These are phyloP conservation scores for Pasiphila rectangulata DNA, from an alignment of 2,888 invertebrate genomes.

Conservation along the genomic window DNA sequence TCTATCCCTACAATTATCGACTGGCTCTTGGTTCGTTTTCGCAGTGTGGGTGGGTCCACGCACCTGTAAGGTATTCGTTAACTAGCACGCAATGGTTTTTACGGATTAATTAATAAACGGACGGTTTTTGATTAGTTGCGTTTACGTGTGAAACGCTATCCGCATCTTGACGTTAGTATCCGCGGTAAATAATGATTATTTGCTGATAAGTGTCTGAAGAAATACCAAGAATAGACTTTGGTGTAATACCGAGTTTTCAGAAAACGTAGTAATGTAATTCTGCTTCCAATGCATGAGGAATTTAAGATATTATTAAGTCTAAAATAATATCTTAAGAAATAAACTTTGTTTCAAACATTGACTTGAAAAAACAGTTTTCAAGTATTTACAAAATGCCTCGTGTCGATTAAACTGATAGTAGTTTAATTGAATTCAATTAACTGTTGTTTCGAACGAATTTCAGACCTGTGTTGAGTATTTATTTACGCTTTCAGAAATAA, in stretches of 20 bases:
- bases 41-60: constrained; percentile 24
- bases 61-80: constrained; percentile 44
- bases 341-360: too few species aligned
- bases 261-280: too few species aligned
- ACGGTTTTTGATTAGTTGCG: constrained; percentile 43
- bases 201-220: neutral
- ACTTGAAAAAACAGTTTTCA: too few species aligned
- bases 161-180: constrained; percentile 34
- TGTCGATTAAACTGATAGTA: too few species aligned
- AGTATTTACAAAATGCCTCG: neutral
- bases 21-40: constrained; percentile 5
- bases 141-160: constrained; percentile 50
- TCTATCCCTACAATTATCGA: neutral
- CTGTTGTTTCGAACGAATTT: too few species aligned
- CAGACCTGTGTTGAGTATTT: too few species aligned
- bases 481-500: constrained; percentile 8
- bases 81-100: constrained; percentile 42
- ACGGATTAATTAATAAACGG: constrained; percentile 36
- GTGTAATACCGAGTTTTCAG: too few species aligned
- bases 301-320: too few species aligned
- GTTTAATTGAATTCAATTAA: too few species aligned
- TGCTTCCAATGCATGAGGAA: too few species aligned
- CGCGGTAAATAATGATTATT: constrained; percentile 33
- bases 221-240: neutral
- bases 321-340: too few species aligned